A percentile compares a stretch with the other conserved stretches of the same genome.
These are phyloP conservation scores for Ptiloglossa arizonensis DNA, from an alignment of 1,140 invertebrate genomes.

Conservation along the genomic window DNA sequence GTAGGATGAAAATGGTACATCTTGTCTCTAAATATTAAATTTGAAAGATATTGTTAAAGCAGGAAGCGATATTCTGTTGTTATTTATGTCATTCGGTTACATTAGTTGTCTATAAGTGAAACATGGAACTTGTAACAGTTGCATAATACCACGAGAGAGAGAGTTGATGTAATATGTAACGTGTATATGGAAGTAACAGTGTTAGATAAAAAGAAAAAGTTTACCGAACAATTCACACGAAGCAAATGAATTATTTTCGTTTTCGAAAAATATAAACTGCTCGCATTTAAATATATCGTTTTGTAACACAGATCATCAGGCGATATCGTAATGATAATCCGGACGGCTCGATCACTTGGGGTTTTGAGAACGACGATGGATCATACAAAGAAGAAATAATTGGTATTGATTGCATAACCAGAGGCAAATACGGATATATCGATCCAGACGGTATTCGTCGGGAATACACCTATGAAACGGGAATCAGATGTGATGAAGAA, in stretches of 20 bases:
- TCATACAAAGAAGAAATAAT: constrained; percentile 90
- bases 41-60: no score
- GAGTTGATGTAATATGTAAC: neutral
- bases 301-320: constrained; percentile 77
- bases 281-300: neutral
- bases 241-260: neutral
- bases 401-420: constrained; percentile 89
- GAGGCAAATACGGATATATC: constrained; percentile 91
- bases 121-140: neutral
- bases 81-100: neutral
- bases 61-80: neutral
- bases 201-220: neutral
- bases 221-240: neutral
- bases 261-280: neutral
- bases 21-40: no score
- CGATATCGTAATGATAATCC: constrained; percentile 89
- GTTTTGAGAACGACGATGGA: constrained; percentile 92
- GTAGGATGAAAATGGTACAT: no score
- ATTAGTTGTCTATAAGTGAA: neutral
- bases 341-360: constrained; percentile 92
- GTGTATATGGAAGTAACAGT: neutral
- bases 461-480: constrained; percentile 88
- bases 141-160: neutral
- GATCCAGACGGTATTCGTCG: constrained; percentile 90
- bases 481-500: constrained; percentile 86